Evolutionary conservation across 1,140 invertebrate species (phyloP).

Genomic region (Achatina immaculata): DNA sequence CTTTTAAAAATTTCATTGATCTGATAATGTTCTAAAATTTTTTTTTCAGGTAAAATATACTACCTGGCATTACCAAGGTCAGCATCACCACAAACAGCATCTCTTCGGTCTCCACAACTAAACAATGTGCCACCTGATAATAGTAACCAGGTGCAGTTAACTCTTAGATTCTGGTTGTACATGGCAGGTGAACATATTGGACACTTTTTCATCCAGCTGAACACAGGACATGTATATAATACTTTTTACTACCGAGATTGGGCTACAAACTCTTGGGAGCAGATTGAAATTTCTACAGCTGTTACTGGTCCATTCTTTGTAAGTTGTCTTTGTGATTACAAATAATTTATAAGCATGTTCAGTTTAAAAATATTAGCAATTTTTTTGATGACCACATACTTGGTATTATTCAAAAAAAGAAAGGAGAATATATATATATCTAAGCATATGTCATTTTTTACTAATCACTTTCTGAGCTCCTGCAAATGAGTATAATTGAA

Average conservation of each 20-base stretch:
- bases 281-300: not conserved
- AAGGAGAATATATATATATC: no score
- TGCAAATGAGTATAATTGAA: no score
- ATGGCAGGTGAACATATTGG: not conserved
- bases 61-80: not conserved
- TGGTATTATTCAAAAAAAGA: no score
- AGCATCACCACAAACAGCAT: not conserved
- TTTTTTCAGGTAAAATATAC: not conserved
- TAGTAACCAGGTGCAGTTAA: not conserved
- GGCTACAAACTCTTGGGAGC: conserved; percentile 6
- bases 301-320: not conserved
- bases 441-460: no score
- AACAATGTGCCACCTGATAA: not conserved
- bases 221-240: not conserved
- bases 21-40: not conserved
- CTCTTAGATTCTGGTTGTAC: not conserved
- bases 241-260: conserved; percentile 1
- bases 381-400: no score
- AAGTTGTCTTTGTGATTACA: not conserved
- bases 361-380: no score
- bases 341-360: no score
- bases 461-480: no score
- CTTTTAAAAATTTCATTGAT: no score
- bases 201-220: not conserved
- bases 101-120: not conserved